Evolutionary conservation across 2,888 invertebrate species (phyloP), one percentile per base, ranked within the genome.

Genomic region (Parthenolecanium corni): DNA sequence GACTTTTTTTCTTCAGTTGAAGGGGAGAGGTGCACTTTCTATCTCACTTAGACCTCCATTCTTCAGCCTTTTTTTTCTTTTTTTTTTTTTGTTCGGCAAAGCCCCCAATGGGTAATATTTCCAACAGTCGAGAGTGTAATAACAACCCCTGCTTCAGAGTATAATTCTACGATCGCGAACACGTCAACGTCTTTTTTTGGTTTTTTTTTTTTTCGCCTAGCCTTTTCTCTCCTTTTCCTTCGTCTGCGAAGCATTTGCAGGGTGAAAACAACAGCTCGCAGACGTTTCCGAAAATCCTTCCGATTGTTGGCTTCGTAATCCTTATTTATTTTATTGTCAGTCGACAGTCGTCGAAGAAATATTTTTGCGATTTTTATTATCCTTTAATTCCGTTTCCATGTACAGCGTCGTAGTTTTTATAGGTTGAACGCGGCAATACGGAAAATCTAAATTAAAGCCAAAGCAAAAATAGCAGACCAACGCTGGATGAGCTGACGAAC

Each of bases 301-400:
- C 61, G 61, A 61, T 61, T 61, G 61, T 61, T 61, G 61, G 38
- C 61, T 54, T 31, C 49, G 49, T 61, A 61, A 61, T 61, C 61
- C 61, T 61, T 61, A 61, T 61, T 61, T 61, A 61, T 61, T 61
- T 61, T 61, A 61, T 61, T 61, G 61, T 61, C 61, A 61, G 61
- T 49, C 61, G 61, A 51, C 61, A 31, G 47, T 61, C 21, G 21
- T 36, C 61, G 38, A 61, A 61, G 61, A 61, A 61, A 51, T 61
- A 61, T 61, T 61, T 61, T 57, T 61, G 47, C 61, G 49, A 49
- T 49, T 61, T 61, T 61, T 61, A 61, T 61, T 61, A 61, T 61
- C 61, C 61, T 38, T 61, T 61, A 61, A 61, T 61, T 61, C 61
- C 61, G 51, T 61, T 61, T 61, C 49, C 61, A 38, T 61, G 61